Conservation (phyloP, 2,888 invertebrate species). For the Buathra laborator region DNA sequence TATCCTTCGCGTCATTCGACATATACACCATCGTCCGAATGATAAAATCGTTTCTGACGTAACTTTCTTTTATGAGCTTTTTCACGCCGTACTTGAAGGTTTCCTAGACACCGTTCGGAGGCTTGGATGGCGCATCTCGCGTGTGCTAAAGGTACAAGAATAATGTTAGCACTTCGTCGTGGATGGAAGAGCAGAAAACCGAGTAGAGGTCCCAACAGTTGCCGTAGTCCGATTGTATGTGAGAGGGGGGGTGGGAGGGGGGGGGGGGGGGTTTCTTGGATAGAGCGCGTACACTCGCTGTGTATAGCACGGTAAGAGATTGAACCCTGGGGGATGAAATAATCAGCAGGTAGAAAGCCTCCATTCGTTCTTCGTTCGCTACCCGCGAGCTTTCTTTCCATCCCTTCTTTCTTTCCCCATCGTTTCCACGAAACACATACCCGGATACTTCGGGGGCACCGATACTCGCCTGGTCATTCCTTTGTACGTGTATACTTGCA, state of each 20-base stretch:
- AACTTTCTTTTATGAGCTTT: constrained; percentile 55
- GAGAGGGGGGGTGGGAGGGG: constrained; percentile 23
- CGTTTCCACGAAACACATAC: constrained; percentile 54
- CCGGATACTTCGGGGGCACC: constrained; percentile 16
- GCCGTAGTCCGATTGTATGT: constrained; percentile 60
- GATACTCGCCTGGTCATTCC: constrained; percentile 29
- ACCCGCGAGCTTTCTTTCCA: constrained; percentile 12
- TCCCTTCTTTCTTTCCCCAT: constrained; percentile 11
- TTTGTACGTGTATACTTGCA: constrained; percentile 19
- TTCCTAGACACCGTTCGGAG: constrained; percentile 36
- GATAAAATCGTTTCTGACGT: constrained; percentile 53
- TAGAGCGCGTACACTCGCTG: constrained; percentile 59
- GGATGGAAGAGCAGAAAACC: constrained; percentile 47
- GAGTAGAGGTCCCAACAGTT: constrained; percentile 53
- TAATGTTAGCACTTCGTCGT: constrained; percentile 52
- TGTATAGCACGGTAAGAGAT: constrained; percentile 70
- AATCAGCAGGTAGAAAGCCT: constrained; percentile 70
- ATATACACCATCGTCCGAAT: constrained; percentile 34
- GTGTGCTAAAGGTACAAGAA: constrained; percentile 51
- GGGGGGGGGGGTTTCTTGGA: constrained; percentile 16
- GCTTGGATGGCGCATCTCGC: constrained; percentile 39
- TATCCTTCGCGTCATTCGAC: neutral
- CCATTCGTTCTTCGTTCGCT: constrained; percentile 39
- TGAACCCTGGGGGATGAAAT: constrained; percentile 74
- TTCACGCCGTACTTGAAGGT: constrained; percentile 46